phyloP scores from a whole-genome alignment of 2,113 vertebrate species.

The Ginglymostoma cirratum region DNA sequence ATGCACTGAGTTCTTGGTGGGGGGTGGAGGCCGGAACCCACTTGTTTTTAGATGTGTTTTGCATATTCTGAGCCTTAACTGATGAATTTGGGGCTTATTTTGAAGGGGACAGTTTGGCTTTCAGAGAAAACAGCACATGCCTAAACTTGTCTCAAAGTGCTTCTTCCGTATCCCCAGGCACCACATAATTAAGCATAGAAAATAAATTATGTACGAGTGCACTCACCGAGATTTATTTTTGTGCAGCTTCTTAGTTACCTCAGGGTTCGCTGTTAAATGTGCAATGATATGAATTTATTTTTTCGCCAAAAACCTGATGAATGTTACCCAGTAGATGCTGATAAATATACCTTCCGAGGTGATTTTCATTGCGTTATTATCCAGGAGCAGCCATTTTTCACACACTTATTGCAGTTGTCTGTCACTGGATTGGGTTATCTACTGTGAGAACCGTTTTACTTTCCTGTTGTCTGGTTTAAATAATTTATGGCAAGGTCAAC shows the following conservation, averaged over 20 bases:
- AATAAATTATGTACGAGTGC: conserved; percentile 33
- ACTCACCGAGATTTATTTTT: conserved; percentile 27
- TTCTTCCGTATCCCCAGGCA: conserved; percentile 33
- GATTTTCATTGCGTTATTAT: neutral
- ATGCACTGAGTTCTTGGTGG: neutral
- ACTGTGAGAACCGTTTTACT: neutral
- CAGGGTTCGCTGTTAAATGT: neutral
- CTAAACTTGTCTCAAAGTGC: conserved; percentile 37
- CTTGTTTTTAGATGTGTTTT: neutral
- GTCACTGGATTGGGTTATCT: neutral
- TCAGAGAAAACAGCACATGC: conserved; percentile 10
- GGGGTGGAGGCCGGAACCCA: neutral
- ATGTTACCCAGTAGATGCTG: neutral
- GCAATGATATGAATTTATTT: neutral
- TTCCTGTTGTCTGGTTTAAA: neutral
- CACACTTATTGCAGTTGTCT: neutral
- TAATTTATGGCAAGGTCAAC: conserved; percentile 2
- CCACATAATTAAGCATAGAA: conserved; percentile 36
- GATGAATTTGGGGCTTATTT: neutral
- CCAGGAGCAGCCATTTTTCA: neutral
- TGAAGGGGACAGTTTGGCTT: conserved; percentile 11
- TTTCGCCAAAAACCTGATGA: neutral
- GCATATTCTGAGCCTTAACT: neutral
- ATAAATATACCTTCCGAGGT: neutral
- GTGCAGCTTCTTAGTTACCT: conserved; percentile 29